Conservation (phyloP, 1,140 invertebrate species). For the Drosophila setifemur region DNA sequence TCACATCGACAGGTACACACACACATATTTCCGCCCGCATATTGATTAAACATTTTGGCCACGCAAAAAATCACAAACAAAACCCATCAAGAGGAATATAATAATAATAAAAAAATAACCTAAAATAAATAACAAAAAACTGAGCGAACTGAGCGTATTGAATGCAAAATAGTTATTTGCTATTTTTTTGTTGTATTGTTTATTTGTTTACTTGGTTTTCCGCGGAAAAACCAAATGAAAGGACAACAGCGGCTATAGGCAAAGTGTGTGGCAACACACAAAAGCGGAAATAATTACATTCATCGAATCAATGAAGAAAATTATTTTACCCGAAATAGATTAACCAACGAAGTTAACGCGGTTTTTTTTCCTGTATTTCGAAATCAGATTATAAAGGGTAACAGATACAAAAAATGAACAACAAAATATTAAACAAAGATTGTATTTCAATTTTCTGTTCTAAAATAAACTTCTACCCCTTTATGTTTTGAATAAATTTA, state of each 20-base stretch:
- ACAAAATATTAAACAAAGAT: too few species aligned
- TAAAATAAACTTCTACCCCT: too few species aligned
- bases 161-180: slow-evolving; percentile 13
- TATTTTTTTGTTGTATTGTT: neutral
- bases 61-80: slow-evolving; percentile 56
- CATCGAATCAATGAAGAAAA: too few species aligned
- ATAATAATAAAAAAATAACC: slow-evolving; percentile 18
- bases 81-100: neutral
- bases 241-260: neutral
- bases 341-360: too few species aligned
- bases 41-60: slow-evolving; percentile 77
- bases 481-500: too few species aligned
- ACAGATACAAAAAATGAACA: too few species aligned
- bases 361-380: too few species aligned
- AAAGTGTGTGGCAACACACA: neutral
- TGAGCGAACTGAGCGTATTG: slow-evolving; percentile 13
- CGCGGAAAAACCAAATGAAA: neutral
- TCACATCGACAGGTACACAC: neutral
- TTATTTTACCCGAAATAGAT: too few species aligned
- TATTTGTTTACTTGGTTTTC: slow-evolving; percentile 4
- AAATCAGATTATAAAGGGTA: too few species aligned
- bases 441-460: too few species aligned
- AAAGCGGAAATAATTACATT: slow-evolving; percentile 4
- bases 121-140: slow-evolving; percentile 35
- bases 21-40: slow-evolving; percentile 54